Base-by-base conservation (phyloP, 2,113 vertebrate genomes). In the Poeciliopsis occidentalis region DNA sequence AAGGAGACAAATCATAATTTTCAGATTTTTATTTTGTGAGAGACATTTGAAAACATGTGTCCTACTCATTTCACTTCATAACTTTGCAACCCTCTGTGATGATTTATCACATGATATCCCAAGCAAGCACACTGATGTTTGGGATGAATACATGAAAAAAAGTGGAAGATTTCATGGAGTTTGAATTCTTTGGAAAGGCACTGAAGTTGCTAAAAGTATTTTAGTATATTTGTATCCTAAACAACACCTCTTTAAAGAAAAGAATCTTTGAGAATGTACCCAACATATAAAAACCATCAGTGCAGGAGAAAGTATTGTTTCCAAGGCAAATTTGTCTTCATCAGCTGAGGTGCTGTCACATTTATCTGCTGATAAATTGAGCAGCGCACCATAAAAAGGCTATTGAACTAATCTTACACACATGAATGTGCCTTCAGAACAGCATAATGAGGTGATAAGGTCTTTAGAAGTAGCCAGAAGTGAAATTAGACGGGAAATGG, bases 371-470 rank as follows among this genome's bases (percentile, higher is more conserved):
- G 72, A 80, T 72, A 72, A 84, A 77, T 75, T 44, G 60, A 65
- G 61, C 24, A 27, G 63, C 51, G 57, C 24, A 27, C 64, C 72
- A 73, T 83, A 82, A 83, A 73, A 73, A 47, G 27, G 80, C 74
- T 32, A 78, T 74, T 79, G 60, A 85, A 83, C 81, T 69, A 65
- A 89, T 85, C 62, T 79, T 41, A 41, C 37, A 72, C 76, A 83
- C 77, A 80, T 64, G 31, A 75, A 78, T 79, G 75, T 65, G 80
- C 85, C 84, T 86, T 88, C 74, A 78, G 71, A 84, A 32, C 29
- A 68, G 74, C n/a, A 54, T 75, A 85, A 88, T 84, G 78, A 81
- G 75, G 68, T 60, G 70, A 80, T 76, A 61, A 76, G 73, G 72
- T 83, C 71, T 83, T 81, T 81, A 73, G 77, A 69, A 75, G 75